Percentiles rank a stretch among this genome's conserved stretches.
Conservation (phyloP, 2,888 invertebrate species). For the Sarcophaga caerulescens region DNA sequence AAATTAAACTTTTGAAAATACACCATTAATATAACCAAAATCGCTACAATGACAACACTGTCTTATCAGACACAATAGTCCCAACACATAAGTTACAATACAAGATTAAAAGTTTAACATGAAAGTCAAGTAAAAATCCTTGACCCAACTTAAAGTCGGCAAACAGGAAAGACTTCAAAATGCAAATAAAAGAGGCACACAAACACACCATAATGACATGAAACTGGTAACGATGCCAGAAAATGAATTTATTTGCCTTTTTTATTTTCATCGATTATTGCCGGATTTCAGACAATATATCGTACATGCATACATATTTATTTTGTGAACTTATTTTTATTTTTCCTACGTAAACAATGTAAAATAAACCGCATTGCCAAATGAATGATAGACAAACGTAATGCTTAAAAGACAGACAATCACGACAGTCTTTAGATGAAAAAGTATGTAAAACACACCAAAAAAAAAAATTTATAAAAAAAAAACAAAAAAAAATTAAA, state of each 20-base stretch:
- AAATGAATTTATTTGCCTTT: too few species aligned
- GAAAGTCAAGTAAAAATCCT: conserved; percentile 19
- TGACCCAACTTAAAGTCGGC: conserved; percentile 38
- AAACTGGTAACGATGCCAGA: too few species aligned
- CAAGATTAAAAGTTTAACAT: background rate
- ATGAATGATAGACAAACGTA: background rate
- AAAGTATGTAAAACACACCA: background rate
- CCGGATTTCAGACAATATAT: too few species aligned
- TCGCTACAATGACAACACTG: background rate
- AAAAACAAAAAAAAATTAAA: background rate
- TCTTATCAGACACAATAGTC: background rate
- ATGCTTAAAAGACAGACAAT: background rate
- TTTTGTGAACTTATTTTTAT: background rate
- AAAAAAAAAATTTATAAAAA: conserved; percentile 5
- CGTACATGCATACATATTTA: background rate
- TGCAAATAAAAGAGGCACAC: background rate
- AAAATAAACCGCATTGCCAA: conserved; percentile 9
- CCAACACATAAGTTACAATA: background rate
- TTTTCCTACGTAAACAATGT: background rate
- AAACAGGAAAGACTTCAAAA: conserved; percentile 23
- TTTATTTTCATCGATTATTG: too few species aligned
- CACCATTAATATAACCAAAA: background rate
- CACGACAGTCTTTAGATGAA: background rate
- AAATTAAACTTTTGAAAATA: background rate
- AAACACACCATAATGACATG: background rate